Conservation (phyloP, 2,888 invertebrate species). For the Beris chalybata region DNA sequence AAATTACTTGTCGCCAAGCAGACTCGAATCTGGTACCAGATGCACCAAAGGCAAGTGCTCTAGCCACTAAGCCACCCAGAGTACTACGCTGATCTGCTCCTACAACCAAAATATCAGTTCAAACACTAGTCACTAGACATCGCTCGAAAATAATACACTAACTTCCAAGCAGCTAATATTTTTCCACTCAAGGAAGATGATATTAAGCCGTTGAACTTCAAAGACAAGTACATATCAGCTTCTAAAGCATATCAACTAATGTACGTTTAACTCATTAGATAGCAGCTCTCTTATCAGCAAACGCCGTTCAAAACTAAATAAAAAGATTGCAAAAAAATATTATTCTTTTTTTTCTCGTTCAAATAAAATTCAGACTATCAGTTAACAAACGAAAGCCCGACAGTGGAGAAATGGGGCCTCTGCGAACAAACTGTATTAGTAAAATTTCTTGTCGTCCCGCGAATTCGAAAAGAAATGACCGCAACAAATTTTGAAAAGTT, state of each 20-base stretch:
- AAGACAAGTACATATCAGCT: slow-evolving; percentile 5
- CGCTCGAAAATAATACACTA: too few species aligned
- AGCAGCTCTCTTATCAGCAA: slow-evolving; percentile 12
- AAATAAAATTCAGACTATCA: slow-evolving; percentile 4
- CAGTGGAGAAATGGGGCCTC: slow-evolving; percentile 21
- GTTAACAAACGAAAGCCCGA: slow-evolving; percentile 21
- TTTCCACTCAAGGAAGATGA: slow-evolving; percentile 20
- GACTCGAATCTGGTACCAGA: too few species aligned
- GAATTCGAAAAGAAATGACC: slow-evolving; percentile 15
- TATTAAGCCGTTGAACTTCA: slow-evolving; percentile 24
- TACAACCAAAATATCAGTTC: too few species aligned
- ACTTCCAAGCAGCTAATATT: too few species aligned
- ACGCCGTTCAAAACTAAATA: slow-evolving; percentile 17
- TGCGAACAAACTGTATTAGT: not conserved
- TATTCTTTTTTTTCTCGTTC: too few species aligned
- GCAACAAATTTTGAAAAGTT: not conserved
- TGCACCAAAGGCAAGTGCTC: too few species aligned
- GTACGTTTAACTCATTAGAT: slow-evolving; percentile 14
- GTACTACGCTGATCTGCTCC: too few species aligned
- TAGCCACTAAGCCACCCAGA: too few species aligned
- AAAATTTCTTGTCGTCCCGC: not conserved
- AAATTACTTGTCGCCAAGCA: too few species aligned
- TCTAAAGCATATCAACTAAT: slow-evolving; percentile 5
- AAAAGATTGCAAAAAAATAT: slow-evolving; percentile 11
- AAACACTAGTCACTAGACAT: too few species aligned